A percentile compares a stretch with the other conserved stretches of the same genome.
phyloP scores from a whole-genome alignment of 1,140 invertebrate species.

The Halictus rubicundus region DNA sequence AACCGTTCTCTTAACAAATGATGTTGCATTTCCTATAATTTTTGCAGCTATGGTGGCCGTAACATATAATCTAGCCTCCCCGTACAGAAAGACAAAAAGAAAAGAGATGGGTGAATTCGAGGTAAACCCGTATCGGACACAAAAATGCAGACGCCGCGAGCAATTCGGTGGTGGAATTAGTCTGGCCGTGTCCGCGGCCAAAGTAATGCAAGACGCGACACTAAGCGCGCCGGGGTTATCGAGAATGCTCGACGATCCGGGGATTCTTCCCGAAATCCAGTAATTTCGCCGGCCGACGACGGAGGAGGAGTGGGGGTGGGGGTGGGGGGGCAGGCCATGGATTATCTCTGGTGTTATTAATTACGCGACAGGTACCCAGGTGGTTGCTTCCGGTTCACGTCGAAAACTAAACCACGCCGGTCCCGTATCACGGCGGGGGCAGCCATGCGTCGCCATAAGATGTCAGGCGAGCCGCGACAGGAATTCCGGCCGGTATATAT shows the following conservation, averaged over 20 bases:
- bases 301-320: too few species aligned
- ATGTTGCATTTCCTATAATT: too few species aligned
- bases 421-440: background rate
- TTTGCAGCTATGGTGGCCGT: too few species aligned
- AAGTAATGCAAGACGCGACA: background rate
- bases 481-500: constrained; percentile 10
- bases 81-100: too few species aligned
- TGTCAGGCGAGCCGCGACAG: constrained; percentile 25
- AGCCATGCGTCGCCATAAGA: constrained; percentile 16
- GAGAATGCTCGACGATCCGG: background rate
- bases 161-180: too few species aligned
- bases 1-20: too few species aligned
- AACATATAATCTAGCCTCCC: too few species aligned
- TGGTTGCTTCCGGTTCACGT: background rate
- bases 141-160: too few species aligned
- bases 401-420: background rate
- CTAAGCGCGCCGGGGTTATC: too few species aligned
- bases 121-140: too few species aligned
- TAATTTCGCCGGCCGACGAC: background rate
- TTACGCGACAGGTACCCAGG: background rate
- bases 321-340: background rate
- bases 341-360: background rate
- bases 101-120: too few species aligned
- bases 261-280: background rate
- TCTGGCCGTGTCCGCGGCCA: too few species aligned